Conservation (phyloP, 2,888 invertebrate species). For the Morinoia aosen region DNA sequence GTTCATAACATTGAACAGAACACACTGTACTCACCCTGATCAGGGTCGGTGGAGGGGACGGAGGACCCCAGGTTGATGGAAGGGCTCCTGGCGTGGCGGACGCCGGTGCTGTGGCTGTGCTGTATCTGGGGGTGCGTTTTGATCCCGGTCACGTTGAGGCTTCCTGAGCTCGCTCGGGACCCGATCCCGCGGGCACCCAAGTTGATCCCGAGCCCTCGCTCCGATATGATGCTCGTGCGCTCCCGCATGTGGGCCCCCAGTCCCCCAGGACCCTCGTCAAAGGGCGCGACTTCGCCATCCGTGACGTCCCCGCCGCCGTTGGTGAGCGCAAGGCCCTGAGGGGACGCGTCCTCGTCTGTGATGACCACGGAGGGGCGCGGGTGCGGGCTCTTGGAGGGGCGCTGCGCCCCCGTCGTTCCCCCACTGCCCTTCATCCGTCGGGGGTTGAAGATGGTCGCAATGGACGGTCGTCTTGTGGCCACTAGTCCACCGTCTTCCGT, state of each 20-base stretch:
- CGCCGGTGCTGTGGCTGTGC: slow-evolving; percentile 54
- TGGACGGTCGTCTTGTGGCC: slow-evolving; percentile 60
- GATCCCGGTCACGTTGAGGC: slow-evolving; percentile 30
- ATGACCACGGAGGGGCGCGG: slow-evolving; percentile 66
- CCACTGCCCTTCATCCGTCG: slow-evolving; percentile 56
- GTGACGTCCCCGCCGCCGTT: slow-evolving; percentile 57
- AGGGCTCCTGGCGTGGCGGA: slow-evolving; percentile 56
- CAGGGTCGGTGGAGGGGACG: slow-evolving; percentile 54
- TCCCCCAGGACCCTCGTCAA: neutral
- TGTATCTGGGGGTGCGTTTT: slow-evolving; percentile 54
- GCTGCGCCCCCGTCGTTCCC: slow-evolving; percentile 7
- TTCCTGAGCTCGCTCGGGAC: slow-evolving; percentile 36
- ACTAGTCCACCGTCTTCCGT: slow-evolving; percentile 53
- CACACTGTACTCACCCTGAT: slow-evolving; percentile 56
- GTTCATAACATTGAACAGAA: neutral
- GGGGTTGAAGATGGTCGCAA: slow-evolving; percentile 67
- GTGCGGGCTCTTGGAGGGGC: slow-evolving; percentile 46
- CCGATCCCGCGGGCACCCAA: slow-evolving; percentile 9
- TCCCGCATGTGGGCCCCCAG: neutral
- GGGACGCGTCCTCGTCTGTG: slow-evolving; percentile 64
- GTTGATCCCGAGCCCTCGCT: neutral
- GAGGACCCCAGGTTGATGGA: slow-evolving; percentile 59
- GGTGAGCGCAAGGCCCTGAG: slow-evolving; percentile 59
- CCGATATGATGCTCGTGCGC: neutral
- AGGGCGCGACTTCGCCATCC: neutral